phyloP scores from a whole-genome alignment of 2,888 invertebrate genomes.

The Amphipyra berbera region DNA sequence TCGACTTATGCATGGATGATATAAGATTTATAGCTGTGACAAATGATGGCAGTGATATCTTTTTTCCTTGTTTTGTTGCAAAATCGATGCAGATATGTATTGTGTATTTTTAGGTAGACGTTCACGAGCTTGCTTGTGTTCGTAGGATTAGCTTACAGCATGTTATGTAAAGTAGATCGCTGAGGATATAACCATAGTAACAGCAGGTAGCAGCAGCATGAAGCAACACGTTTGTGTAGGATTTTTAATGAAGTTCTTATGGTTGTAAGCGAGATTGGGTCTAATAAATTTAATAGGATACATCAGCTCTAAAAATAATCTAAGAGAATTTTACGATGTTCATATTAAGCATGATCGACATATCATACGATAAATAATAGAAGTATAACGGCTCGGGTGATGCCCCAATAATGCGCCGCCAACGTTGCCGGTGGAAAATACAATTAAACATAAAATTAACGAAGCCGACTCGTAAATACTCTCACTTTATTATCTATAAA shows the following conservation, averaged over 20 bases:
- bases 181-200: too few species aligned
- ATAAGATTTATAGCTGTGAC: slow-evolving; percentile 29
- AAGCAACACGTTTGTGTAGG: too few species aligned
- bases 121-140: slow-evolving; percentile 11
- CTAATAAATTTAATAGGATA: slow-evolving; percentile 17
- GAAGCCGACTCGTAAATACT: slow-evolving; percentile 85
- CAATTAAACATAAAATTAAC: slow-evolving; percentile 87
- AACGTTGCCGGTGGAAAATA: slow-evolving; percentile 74
- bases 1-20: slow-evolving; percentile 17
- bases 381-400: slow-evolving; percentile 62
- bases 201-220: too few species aligned
- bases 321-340: slow-evolving; percentile 55
- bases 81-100: slow-evolving; percentile 18
- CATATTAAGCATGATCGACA: slow-evolving; percentile 62
- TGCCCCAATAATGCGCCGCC: slow-evolving; percentile 64
- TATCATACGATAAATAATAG: slow-evolving; percentile 62
- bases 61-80: slow-evolving; percentile 25
- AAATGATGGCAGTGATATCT: slow-evolving; percentile 24
- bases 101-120: slow-evolving; percentile 8
- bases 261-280: background rate
- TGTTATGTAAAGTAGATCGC: too few species aligned
- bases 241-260: too few species aligned
- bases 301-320: slow-evolving; percentile 16
- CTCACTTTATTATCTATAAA: slow-evolving; percentile 88
- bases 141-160: background rate